Conservation (phyloP, 1,140 invertebrate species). For the Argopecten irradians region DNA sequence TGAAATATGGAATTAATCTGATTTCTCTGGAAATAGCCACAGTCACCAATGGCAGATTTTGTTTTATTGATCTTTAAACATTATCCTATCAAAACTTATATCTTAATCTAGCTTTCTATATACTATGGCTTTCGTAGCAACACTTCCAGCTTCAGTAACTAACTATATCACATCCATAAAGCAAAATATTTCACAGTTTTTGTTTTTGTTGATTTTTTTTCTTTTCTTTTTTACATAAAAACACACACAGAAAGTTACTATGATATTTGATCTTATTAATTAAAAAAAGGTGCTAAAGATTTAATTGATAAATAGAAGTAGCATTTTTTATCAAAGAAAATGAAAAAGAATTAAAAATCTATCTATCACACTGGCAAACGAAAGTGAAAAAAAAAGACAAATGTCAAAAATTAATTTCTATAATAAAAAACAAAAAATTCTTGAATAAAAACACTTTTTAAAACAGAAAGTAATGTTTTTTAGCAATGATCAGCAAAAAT, state of each 20-base stretch:
- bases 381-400: neutral
- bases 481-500: neutral
- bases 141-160: neutral
- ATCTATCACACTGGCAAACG: neutral
- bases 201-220: too few species aligned
- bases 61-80: neutral
- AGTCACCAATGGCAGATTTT: neutral
- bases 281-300: neutral
- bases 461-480: too few species aligned
- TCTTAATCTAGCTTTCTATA: neutral
- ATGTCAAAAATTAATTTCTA: neutral
- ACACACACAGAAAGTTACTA: neutral
- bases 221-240: neutral
- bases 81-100: neutral
- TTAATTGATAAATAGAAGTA: too few species aligned
- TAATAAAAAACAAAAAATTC: neutral
- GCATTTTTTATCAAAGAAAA: neutral
- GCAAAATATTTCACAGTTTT: neutral
- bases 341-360: neutral
- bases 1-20: too few species aligned
- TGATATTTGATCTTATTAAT: too few species aligned
- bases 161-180: neutral
- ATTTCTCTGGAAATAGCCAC: neutral
- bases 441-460: neutral
- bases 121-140: neutral